phyloP scores from a whole-genome alignment of 2,888 invertebrate species.

The Cheilosia variabilis region DNA sequence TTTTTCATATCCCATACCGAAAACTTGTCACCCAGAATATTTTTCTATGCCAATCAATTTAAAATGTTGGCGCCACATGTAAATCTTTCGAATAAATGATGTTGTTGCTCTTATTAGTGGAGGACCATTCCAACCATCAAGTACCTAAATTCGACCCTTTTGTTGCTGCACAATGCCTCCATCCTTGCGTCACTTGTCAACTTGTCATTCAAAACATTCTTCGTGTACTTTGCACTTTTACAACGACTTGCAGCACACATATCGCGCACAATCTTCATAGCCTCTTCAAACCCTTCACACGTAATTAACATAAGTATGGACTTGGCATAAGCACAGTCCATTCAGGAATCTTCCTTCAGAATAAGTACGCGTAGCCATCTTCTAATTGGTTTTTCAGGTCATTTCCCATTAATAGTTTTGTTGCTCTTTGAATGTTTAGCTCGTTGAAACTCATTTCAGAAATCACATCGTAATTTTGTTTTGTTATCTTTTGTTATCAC shows the following conservation, averaged over 20 bases:
- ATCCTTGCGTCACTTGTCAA: background rate
- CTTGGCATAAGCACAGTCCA: constrained; percentile 10
- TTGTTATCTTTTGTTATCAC: background rate
- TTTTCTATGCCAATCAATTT: no score
- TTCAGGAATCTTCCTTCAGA: constrained; percentile 34
- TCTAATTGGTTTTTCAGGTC: constrained; percentile 40
- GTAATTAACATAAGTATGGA: constrained; percentile 33
- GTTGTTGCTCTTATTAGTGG: no score
- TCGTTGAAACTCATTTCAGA: background rate
- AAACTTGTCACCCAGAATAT: no score
- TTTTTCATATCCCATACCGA: no score
- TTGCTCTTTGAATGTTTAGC: background rate
- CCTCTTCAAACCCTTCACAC: constrained; percentile 14
- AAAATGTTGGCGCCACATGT: no score
- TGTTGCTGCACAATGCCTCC: no score
- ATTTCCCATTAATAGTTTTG: background rate
- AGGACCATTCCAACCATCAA: no score
- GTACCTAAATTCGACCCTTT: no score
- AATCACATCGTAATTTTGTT: background rate
- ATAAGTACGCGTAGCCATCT: constrained; percentile 13
- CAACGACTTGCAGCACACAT: background rate
- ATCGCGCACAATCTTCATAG: background rate
- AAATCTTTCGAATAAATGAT: no score
- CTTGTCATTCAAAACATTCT: background rate
- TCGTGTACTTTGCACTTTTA: background rate